Evolutionary conservation across 92 coral and sea anemone species (phyloP), one percentile per base, ranked within the genome.

Genomic region (Hydrozoanthus gracilis): DNA sequence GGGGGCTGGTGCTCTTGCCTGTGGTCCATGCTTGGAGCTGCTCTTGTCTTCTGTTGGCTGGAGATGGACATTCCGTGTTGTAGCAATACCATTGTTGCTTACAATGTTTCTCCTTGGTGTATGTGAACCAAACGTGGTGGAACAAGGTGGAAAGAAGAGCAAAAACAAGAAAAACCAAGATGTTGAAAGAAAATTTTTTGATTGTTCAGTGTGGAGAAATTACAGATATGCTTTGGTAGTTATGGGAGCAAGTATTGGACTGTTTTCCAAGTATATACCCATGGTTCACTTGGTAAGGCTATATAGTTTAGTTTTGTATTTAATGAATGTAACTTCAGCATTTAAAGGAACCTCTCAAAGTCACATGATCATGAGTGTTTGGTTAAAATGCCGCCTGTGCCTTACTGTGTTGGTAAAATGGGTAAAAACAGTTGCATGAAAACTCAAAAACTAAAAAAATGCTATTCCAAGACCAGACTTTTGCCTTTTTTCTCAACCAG

Each of bases 251-350:
- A 17, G 86, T 12, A 8, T 88, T 4, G 90, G 83, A 16, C 7
- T 76, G 0, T 78, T 94, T 54, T 92, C 91, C 69, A 82, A 89
- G 50, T 89, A 55, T 65, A 46, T 46, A 11, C 93, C 95, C 44
- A 39, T 91, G 65, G 73, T 90, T 11, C 97, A 94, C 52, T 27
- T 94, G 97, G 97, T 94, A 92, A 82, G 97, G 51, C 8, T 44
- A 6, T n/a, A n/a, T n/a, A 16, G 16, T 58, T 58, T 58, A 7
- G 1, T 5, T 58, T 58, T 27, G 39, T 27, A 27, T 27, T 27
- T 27, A 27, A 0, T 27, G 39, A 27, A 27, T 27, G 39, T 27
- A 27, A 2, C 39, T 27, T 27, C 39, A 27, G 39, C 39, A 27
- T 27, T 27, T 27, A 27, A 27, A 27, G 39, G 39, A 27, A 27